Base-by-base conservation (phyloP, 1,140 invertebrate species). In the Pseudoatta argentina region DNA sequence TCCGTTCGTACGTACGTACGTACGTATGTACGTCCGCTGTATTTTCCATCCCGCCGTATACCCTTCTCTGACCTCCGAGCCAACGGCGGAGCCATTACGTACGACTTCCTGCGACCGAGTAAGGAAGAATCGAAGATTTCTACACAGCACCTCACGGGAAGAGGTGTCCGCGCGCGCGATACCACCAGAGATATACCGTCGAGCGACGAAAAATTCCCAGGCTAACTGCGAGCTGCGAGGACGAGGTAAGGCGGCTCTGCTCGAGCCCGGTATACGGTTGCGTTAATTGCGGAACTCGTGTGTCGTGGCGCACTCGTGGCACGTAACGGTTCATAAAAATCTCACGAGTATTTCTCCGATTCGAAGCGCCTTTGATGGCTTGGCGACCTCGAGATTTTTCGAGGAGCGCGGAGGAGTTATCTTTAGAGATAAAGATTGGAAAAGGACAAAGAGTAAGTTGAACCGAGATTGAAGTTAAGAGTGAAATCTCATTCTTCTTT, bases 41-140 rank as follows among this genome's bases (percentile, higher is more conserved):
- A 75, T 64, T 24, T 24, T 24, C 73, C 86, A 30, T 30, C 27
- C 27, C 64, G 27, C 18, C 77, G 39, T 86, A 89, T 76, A 85
- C 85, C 61, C 85, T 83, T 59, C 79, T 87, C 88, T 90, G 89
- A 90, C 89, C 88, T 90, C 89, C 75, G 61, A 39, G 53, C 24
- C 79, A 83, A 85, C 81, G 61, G 88, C 75, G 66, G 86, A 87
- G 88, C 85, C 91, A 91, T 91, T 93, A 92, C 90, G 91, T 87
- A 81, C 88, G 86, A 93, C 92, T 93, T 93, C 92, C 93, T 90
- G 66, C 87, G 78, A 78, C 87, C 75, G 82, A 83, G 72, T 87
- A 91, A 91, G 82, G 86, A 85, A 59, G 59, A 86, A 91, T 86
- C 87, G 66, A 86, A 85, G 53, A 79, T 90, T 82, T 91, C 73